A percentile compares a stretch with the other conserved stretches of the same genome.
These are phyloP conservation scores for Barbus barbus DNA, from an alignment of 2,113 vertebrate species.

Conservation along the genomic window DNA sequence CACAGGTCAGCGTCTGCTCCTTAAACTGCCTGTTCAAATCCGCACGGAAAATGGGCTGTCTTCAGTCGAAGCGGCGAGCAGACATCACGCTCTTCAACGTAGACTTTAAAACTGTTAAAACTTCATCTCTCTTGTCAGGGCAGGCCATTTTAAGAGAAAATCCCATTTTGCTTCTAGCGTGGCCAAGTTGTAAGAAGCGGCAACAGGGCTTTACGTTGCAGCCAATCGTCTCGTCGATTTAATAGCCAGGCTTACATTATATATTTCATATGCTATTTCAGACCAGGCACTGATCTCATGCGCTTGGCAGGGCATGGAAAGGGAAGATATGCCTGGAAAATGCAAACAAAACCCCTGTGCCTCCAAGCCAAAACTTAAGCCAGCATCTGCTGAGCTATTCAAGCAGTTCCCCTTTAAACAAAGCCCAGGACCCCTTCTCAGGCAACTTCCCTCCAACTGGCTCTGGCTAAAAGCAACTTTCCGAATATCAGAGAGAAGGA, in stretches of 20 bases:
- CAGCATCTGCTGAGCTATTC: conserved; percentile 42
- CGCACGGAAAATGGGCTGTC: conserved; percentile 26
- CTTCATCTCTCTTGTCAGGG: conserved; percentile 37
- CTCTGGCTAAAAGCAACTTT: conserved; percentile 63
- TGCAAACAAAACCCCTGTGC: conserved; percentile 70
- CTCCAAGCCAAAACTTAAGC: conserved; percentile 44
- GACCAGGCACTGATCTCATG: conserved; percentile 72
- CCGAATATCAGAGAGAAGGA: conserved; percentile 22
- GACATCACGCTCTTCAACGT: background rate
- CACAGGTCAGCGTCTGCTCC: conserved; percentile 33
- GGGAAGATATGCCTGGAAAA: conserved; percentile 68
- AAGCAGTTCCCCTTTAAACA: conserved; percentile 34
- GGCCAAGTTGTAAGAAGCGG: conserved; percentile 31
- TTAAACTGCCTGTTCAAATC: conserved; percentile 35
- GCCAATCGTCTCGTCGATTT: conserved; percentile 58
- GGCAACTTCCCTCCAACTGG: conserved; percentile 69
- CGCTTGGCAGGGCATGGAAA: conserved; percentile 70
- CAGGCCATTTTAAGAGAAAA: conserved; percentile 33
- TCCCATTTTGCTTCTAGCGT: conserved; percentile 16
- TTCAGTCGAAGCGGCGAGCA: background rate
- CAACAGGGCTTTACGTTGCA: conserved; percentile 31
- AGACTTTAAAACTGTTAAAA: conserved; percentile 17
- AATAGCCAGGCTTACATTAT: conserved; percentile 68
- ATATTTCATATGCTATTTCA: conserved; percentile 74
- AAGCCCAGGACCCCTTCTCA: conserved; percentile 54